Conservation (phyloP, 1,140 invertebrate genomes). For the Ectropis grisescens region DNA sequence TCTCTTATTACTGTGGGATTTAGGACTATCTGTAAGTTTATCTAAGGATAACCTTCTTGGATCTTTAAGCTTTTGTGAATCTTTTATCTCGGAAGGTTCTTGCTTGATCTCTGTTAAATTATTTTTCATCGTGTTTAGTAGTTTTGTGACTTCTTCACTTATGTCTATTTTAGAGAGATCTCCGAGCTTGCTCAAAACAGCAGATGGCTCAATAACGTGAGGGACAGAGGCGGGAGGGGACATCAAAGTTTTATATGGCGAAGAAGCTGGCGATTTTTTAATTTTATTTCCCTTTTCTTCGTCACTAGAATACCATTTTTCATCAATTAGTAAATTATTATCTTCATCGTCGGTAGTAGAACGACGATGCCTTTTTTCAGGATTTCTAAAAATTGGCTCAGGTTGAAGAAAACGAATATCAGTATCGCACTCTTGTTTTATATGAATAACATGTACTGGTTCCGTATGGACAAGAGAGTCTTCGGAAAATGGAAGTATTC, state of each 20-base stretch:
- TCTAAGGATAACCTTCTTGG: conserved; percentile 38
- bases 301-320: conserved; percentile 85
- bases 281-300: conserved; percentile 71
- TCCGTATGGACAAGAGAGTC: conserved; percentile 24
- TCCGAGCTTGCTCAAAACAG: conserved; percentile 76
- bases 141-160: conserved; percentile 78
- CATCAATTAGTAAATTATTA: conserved; percentile 72
- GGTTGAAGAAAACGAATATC: conserved; percentile 62
- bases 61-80: conserved; percentile 30
- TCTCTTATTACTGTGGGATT: conserved; percentile 34
- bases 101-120: conserved; percentile 52
- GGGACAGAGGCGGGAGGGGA: conserved; percentile 45
- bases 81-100: conserved; percentile 21
- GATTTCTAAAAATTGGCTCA: conserved; percentile 54
- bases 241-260: conserved; percentile 29
- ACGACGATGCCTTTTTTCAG: conserved; percentile 53
- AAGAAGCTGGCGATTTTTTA: conserved; percentile 38
- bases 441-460: conserved; percentile 34
- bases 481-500: conserved; percentile 60
- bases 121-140: conserved; percentile 75
- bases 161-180: conserved; percentile 82
- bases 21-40: conserved; percentile 30
- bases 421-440: conserved; percentile 61
- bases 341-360: conserved; percentile 69
- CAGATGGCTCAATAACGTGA: conserved; percentile 55